These are phyloP conservation scores for Bombus fervidus DNA, from an alignment of 1,140 invertebrate genomes.

Conservation along the genomic window DNA sequence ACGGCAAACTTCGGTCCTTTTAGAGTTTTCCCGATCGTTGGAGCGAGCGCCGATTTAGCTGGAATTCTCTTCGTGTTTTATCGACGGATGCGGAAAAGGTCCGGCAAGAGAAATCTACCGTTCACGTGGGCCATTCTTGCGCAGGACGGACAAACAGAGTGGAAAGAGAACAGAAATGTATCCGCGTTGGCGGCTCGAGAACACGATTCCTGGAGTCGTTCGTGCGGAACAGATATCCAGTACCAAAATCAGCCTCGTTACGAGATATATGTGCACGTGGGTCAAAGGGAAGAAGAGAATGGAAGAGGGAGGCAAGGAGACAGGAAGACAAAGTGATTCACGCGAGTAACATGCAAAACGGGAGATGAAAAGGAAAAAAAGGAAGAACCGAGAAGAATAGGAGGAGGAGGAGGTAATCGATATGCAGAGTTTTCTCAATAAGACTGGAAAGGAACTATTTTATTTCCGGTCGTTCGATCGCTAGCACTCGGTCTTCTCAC, in stretches of 20 bases:
- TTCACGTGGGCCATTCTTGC: not conserved
- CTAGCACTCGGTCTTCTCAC: conserved; percentile 49
- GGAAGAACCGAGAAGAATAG: not conserved
- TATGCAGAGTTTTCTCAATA: conserved; percentile 58
- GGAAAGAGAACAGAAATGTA: not conserved
- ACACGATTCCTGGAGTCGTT: conserved; percentile 23
- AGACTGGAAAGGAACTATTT: conserved; percentile 54
- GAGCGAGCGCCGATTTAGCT: too few relatives aligned
- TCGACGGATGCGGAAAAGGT: not conserved
- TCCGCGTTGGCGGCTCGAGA: conserved; percentile 1
- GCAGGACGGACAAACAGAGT: too few relatives aligned
- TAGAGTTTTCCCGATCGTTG: conserved; percentile 1
- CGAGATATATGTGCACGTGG: conserved; percentile 32
- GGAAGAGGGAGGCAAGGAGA: conserved; percentile 8
- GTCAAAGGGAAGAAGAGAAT: too few relatives aligned
- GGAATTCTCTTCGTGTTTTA: not conserved
- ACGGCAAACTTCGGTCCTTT: conserved; percentile 6
- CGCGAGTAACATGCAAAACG: conserved; percentile 25
- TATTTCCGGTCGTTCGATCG: conserved; percentile 69
- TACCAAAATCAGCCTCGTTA: conserved; percentile 62
- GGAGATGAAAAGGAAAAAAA: not conserved
- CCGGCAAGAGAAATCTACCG: not conserved
- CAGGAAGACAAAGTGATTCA: conserved; percentile 15
- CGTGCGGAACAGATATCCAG: conserved; percentile 60
- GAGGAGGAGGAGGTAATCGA: conserved; percentile 20